Base-by-base conservation (phyloP, 2,113 vertebrate species). In the Carlito syrichta region DNA sequence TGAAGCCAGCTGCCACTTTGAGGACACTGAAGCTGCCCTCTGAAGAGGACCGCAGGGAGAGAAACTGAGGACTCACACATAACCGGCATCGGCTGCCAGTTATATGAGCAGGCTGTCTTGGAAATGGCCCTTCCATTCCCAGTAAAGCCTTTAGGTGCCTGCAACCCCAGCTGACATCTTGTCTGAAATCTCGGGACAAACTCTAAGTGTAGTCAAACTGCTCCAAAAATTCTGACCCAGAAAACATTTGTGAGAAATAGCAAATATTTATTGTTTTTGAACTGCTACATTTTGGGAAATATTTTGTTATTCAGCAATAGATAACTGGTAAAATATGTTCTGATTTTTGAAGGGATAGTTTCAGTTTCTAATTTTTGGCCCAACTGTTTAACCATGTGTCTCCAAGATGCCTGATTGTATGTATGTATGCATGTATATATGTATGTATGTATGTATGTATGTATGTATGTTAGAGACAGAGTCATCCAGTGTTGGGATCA, bases 101-200 rank as follows among this genome's bases (percentile, higher is more conserved):
- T 8, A 6, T 17, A 2, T 25, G 19, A 54, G 25, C 10, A 19
- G 6, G 1, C 1, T 32, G 3, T 60, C 71, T 11, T 22, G 17
- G 12, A 9, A 40, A 0, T 17, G 14, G 19, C 35, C 69, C 43
- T 52, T 62, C 25, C 13, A 63, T 5, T 27, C 32, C 40, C 19
- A 20, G 10, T 22, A 7, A 32, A 83, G 38, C 10, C 27, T 77
- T 69, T 13, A 6, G 3, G 30, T 32, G 52, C 20, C 12, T 27
- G 22, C 14, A 50, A 11, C 20, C 73, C 30, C 30, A n/a, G 25
- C 0, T 25, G 38, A 9, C 40, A 10, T 6, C 68, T 56, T 7
- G 66, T 5, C 48, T 71, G 38, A 89, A 84, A 77, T 52, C 3
- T 48, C 71, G 30, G 3, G 25, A 40, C 32, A 71, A 8, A 71